Evolutionary conservation across 2,888 invertebrate species (phyloP).

Genomic region (Heliconius erato): DNA sequence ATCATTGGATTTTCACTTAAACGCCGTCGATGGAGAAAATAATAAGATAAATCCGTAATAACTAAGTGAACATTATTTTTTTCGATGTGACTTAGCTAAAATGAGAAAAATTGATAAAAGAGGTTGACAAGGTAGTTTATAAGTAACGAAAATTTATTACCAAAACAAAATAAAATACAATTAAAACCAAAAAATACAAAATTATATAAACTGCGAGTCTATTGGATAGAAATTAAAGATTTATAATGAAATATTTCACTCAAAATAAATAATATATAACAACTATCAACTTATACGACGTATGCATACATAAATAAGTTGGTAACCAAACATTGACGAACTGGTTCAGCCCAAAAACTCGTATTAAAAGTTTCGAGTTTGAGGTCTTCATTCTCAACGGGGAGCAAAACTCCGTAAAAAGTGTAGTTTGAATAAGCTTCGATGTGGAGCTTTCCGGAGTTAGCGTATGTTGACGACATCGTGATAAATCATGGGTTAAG

Average conservation of each 20-base stretch:
- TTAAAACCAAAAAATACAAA: too few species aligned
- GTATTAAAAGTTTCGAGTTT: constrained; percentile 38
- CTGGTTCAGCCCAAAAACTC: background rate
- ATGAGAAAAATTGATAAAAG: too few species aligned
- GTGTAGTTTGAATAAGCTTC: constrained; percentile 40
- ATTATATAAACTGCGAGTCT: too few species aligned
- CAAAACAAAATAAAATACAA: too few species aligned
- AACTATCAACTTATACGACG: background rate
- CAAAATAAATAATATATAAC: background rate
- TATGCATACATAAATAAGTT: background rate
- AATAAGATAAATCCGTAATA: too few species aligned
- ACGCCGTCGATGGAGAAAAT: too few species aligned
- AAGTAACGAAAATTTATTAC: too few species aligned
- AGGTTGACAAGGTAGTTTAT: too few species aligned
- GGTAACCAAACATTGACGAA: constrained; percentile 14
- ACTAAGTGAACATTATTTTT: too few species aligned
- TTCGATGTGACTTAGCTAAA: too few species aligned
- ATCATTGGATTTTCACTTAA: too few species aligned
- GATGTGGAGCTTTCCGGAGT: constrained; percentile 29
- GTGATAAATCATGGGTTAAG: constrained; percentile 40
- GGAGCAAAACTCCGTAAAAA: constrained; percentile 26
- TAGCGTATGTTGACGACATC: constrained; percentile 35
- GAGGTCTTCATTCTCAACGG: constrained; percentile 29
- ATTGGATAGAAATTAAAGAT: background rate
- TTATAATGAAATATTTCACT: background rate